These are phyloP conservation scores for Grapholita molesta DNA, from an alignment of 1,140 invertebrate species.

Conservation along the genomic window DNA sequence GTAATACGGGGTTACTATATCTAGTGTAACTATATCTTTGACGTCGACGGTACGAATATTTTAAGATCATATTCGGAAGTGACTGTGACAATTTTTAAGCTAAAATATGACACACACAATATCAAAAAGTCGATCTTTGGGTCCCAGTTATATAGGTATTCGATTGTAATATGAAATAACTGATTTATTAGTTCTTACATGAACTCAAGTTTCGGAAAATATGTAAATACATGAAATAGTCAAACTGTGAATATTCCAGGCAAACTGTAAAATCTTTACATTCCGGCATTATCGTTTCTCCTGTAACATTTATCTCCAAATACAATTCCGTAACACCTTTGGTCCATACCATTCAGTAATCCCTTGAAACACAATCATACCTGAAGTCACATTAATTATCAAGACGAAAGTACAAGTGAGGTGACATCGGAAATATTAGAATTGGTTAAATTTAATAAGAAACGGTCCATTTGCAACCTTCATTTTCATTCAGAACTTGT, in stretches of 20 bases:
- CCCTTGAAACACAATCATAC: not conserved
- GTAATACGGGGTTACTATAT: too few species aligned
- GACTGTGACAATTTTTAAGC: too few species aligned
- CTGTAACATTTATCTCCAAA: not conserved
- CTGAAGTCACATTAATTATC: too few species aligned
- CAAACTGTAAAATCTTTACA: not conserved
- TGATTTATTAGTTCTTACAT: not conserved
- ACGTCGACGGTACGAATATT: too few species aligned
- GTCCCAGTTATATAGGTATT: slow-evolving; percentile 1
- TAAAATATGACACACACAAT: too few species aligned
- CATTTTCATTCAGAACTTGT: too few species aligned
- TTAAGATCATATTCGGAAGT: too few species aligned
- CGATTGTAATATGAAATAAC: not conserved
- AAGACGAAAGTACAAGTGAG: too few species aligned
- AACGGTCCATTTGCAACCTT: too few species aligned
- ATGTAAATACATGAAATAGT: slow-evolving; percentile 16
- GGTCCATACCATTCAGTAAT: slow-evolving; percentile 1
- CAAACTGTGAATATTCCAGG: not conserved
- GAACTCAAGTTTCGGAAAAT: not conserved
- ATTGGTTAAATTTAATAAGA: too few species aligned
- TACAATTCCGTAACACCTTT: slow-evolving; percentile 1
- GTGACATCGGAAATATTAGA: too few species aligned
- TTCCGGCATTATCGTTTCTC: slow-evolving; percentile 3
- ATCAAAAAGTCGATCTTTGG: not conserved
- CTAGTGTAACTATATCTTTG: too few species aligned